Base-by-base conservation (phyloP, 1,140 invertebrate species). In the Diachasma alloeum region DNA sequence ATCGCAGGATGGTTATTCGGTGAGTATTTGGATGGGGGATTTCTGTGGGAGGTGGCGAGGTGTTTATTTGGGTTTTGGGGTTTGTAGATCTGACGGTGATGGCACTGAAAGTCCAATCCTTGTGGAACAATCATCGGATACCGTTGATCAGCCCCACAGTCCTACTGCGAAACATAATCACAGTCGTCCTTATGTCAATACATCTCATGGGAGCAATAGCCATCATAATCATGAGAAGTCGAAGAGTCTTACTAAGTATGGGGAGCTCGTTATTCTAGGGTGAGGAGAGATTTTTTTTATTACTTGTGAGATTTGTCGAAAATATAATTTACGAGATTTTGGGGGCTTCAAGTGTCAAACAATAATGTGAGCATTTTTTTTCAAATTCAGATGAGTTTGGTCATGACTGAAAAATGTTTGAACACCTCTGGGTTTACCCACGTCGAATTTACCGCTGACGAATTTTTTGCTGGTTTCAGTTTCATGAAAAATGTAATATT, bases 231-330 rank as follows among this genome's bases (percentile, higher is more conserved):
- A 31, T 39, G 93, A 93, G 69, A 94, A 94, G 86, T 91, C 93
- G 37, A 95, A 95, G 89, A 93, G 93, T 79, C 91, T 92, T 82
- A 91, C 95, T 81, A 96, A 96, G 91, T 98, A 97, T 91, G 96
- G 96, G 80, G 96, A 98, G 92, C 92, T 98, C 86, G 95, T 97
- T 86, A 97, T 97, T 90, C 93, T 97, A 87, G 96, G 96, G 95
- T 97, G 92, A 93, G 96, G 95, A 97, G 92, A 93, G 93, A 92
- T 72, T 66, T 26, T 66, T 66, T n/a, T n/a, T n/a, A n/a, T n/a
- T n/a, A n/a, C n/a, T n/a, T n/a, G n/a, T n/a, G n/a, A n/a, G n/a
- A n/a, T n/a, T n/a, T n/a, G n/a, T n/a, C n/a, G n/a, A n/a, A n/a
- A n/a, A n/a, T n/a, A n/a, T n/a, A n/a, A n/a, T n/a, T n/a, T n/a